A percentile compares a stretch with the other conserved stretches of the same genome.
These are phyloP conservation scores for Synaphobranchus kaupii DNA, from an alignment of 2,797 vertebrate species.

Conservation along the genomic window DNA sequence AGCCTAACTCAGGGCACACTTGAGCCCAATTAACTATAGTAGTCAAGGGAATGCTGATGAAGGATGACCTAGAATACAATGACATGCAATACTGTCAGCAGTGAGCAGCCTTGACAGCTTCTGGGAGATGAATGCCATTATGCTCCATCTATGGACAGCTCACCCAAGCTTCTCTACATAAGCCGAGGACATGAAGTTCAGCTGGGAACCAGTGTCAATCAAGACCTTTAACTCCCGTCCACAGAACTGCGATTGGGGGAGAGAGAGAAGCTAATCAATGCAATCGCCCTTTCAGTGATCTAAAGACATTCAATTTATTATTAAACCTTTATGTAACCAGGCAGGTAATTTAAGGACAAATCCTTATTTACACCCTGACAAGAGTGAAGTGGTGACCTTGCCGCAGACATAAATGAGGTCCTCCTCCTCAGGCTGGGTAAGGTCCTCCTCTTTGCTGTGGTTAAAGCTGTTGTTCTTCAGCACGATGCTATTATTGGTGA, in stretches of 20 bases:
- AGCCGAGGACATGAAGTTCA: conserved; percentile 80
- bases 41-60: neutral
- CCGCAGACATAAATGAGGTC: conserved; percentile 79
- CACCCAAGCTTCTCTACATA: conserved; percentile 83
- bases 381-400: conserved; percentile 68
- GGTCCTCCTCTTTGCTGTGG: conserved; percentile 61
- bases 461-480: conserved; percentile 58
- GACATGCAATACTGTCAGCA: neutral
- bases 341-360: too few species aligned
- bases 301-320: neutral
- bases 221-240: conserved; percentile 77
- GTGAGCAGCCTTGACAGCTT: neutral
- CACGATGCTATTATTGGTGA: conserved; percentile 56
- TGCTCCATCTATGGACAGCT: conserved; percentile 46
- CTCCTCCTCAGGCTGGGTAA: conserved; percentile 69
- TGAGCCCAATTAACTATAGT: neutral
- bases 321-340: too few species aligned
- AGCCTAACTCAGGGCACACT: neutral
- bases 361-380: too few species aligned
- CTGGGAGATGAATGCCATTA: neutral
- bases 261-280: neutral
- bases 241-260: conserved; percentile 67
- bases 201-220: conserved; percentile 81
- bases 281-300: neutral
- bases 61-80: neutral